phyloP scores from a whole-genome alignment of 2,797 vertebrate genomes.

The Hipposideros larvatus region DNA sequence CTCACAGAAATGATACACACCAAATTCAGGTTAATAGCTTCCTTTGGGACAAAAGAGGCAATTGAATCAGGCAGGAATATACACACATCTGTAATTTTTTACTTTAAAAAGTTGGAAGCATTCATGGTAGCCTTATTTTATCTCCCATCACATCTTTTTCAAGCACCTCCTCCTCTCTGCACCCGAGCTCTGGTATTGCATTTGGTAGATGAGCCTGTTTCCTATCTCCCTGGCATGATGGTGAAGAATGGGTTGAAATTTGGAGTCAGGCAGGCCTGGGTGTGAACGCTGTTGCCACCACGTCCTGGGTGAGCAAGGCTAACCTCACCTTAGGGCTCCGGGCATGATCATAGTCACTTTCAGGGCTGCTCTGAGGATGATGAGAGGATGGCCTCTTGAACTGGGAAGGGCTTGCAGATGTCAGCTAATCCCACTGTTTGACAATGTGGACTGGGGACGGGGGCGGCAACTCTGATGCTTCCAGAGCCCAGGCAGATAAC shows the following conservation, averaged over 20 bases:
- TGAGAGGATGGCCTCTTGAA: background rate
- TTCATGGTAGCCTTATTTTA: background rate
- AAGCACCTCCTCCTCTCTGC: background rate
- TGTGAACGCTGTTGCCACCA: background rate
- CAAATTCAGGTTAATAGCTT: background rate
- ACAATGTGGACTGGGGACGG: background rate
- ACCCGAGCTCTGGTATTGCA: background rate
- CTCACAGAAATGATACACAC: background rate
- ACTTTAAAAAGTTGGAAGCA: background rate
- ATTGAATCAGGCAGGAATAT: background rate
- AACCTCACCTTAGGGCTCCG: fast-evolving
- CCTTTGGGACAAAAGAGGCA: background rate
- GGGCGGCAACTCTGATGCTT: background rate
- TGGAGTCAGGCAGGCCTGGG: background rate
- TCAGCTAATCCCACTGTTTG: background rate
- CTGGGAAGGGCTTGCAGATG: background rate
- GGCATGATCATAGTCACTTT: background rate
- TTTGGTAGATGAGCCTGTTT: background rate
- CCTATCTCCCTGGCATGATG: background rate
- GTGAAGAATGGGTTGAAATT: background rate
- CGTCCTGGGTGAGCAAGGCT: background rate
- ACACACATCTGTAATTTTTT: background rate
- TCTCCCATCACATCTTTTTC: background rate
- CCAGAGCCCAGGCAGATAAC: background rate
- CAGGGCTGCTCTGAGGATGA: background rate